Conservation (phyloP, 2,113 vertebrate genomes). For the Vicugna pacos region DNA sequence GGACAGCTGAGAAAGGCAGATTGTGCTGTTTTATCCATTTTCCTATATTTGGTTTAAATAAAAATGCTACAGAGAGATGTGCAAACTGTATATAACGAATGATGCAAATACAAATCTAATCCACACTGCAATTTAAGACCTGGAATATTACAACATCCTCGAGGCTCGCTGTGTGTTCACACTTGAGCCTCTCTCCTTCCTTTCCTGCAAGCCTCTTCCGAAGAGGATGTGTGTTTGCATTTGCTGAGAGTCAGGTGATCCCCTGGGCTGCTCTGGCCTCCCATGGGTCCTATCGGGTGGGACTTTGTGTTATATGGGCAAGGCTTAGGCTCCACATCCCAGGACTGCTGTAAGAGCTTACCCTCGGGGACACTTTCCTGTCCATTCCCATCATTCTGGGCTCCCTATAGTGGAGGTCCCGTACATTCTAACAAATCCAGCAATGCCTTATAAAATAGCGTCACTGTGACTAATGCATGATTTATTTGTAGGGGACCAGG, state of each 20-base stretch:
- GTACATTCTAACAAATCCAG: neutral
- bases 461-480: neutral
- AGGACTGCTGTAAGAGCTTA: neutral
- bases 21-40: neutral
- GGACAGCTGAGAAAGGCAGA: neutral
- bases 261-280: neutral
- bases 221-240: neutral
- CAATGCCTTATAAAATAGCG: neutral
- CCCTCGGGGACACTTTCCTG: neutral
- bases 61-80: neutral
- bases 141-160: neutral
- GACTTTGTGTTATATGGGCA: neutral
- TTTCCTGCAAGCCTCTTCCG: neutral
- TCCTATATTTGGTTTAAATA: neutral
- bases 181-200: neutral
- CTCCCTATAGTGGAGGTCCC: neutral
- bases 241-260: neutral
- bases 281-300: neutral
- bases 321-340: neutral
- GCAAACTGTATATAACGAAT: neutral
- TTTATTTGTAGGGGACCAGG: too few relatives aligned
- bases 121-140: neutral
- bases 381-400: neutral
- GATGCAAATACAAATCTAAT: neutral
- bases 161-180: neutral